Conservation (phyloP, 2,113 vertebrate genomes). For the Aplodontia rufa region DNA sequence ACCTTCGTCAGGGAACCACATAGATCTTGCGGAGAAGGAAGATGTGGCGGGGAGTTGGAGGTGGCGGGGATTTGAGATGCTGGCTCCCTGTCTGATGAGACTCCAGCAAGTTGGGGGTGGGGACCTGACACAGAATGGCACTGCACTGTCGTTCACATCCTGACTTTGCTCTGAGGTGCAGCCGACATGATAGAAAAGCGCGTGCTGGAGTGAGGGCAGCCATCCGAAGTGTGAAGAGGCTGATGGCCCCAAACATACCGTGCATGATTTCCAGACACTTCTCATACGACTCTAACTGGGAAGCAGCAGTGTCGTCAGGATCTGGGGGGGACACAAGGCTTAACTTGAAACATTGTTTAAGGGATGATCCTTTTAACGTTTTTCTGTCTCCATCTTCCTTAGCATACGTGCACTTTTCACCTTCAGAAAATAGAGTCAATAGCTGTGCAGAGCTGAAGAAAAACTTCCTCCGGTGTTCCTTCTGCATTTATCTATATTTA, state of each 20-base stretch:
- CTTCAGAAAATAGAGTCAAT: conserved; percentile 87
- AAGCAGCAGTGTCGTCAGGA: conserved; percentile 48
- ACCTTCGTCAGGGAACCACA: background rate
- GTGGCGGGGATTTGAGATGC: background rate
- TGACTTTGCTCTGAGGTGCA: background rate
- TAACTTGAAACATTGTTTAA: conserved; percentile 51
- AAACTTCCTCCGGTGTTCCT: conserved; percentile 90
- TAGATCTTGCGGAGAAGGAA: background rate
- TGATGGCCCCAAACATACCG: conserved; percentile 45
- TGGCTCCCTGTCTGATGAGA: background rate
- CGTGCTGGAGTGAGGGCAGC: conserved; percentile 20
- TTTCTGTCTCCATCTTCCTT: background rate
- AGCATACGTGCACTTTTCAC: conserved; percentile 37
- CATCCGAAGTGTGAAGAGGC: background rate
- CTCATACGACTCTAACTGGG: conserved; percentile 27
- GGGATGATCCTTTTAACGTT: background rate
- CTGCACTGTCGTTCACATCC: background rate
- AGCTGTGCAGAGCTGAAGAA: conserved; percentile 89
- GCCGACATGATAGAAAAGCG: background rate
- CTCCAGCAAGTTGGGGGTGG: background rate
- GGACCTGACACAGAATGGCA: background rate
- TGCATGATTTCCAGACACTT: conserved; percentile 74
- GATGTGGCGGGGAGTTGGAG: background rate
- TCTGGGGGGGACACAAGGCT: background rate
- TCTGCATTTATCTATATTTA: conserved; percentile 91